Evolutionary conservation across 2,113 vertebrate genomes (phyloP).

Genomic region (Archilochus colubris): DNA sequence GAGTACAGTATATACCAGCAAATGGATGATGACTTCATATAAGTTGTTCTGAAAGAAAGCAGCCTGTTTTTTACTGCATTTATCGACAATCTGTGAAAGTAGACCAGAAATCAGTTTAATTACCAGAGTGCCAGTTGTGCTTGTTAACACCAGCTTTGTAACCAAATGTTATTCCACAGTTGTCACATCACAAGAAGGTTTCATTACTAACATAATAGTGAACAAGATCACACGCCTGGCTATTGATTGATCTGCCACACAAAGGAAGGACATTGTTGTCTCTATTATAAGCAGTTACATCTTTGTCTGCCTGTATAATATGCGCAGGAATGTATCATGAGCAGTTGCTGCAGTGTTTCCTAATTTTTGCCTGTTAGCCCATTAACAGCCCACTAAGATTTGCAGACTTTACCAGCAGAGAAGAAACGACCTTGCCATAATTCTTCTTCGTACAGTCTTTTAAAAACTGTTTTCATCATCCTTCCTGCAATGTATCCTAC

Average conservation of each 20-base stretch:
- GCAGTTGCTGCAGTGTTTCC: conserved; percentile 33
- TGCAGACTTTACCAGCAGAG: conserved; percentile 48
- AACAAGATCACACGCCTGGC: conserved; percentile 79
- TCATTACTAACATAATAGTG: conserved; percentile 82
- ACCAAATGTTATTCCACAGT: conserved; percentile 83
- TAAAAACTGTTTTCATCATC: conserved; percentile 44
- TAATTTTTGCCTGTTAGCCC: conserved; percentile 49
- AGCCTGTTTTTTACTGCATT: conserved; percentile 77
- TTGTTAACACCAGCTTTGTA: conserved; percentile 83
- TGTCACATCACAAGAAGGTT: conserved; percentile 81
- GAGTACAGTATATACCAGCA: conserved; percentile 8
- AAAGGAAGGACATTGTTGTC: conserved; percentile 77
- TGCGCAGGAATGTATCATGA: conserved; percentile 49
- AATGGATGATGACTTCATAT: conserved; percentile 72
- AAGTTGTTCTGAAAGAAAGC: conserved; percentile 72
- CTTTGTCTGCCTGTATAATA: conserved; percentile 63
- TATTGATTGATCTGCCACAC: conserved; percentile 84
- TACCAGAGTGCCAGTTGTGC: conserved; percentile 80
- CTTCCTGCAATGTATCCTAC: background rate
- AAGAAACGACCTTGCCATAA: conserved; percentile 29
- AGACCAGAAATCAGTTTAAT: conserved; percentile 83
- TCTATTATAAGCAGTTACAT: conserved; percentile 73
- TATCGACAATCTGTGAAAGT: conserved; percentile 83
- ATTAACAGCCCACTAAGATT: conserved; percentile 61
- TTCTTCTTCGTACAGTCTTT: conserved; percentile 18